Base-by-base conservation (phyloP, 2,113 vertebrate genomes). In the Catharus fuscescens region DNA sequence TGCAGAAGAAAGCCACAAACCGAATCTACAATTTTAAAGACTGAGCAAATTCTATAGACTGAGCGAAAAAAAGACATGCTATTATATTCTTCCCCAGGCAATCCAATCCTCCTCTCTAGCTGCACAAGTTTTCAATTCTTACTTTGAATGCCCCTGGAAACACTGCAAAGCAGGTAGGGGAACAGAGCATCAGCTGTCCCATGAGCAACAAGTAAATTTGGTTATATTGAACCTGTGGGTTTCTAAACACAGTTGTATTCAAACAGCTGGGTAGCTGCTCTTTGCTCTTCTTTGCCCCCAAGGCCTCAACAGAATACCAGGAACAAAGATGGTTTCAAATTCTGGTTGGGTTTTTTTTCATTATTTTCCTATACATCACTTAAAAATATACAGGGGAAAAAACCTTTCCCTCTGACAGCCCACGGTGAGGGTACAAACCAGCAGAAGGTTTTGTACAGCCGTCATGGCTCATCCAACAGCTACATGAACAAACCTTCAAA, bases 381-480 rank as follows among this genome's bases (percentile, higher is more conserved):
- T 78, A 53, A 92, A 88, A 90, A 86, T 3, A 65, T 9, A 31
- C 6, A 38, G 14, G 31, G 23, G 2, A 40, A 42, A 34, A 29
- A n/a, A 9, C 5, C 6, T n/a, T 80, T 52, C 31, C 36, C 62
- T 59, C 50, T 42, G 32, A 70, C 90, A 74, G 45, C 56, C 38
- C 13, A 19, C 0, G 0, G 24, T 6, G 28, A 94, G 18, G 2
- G 4, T 26, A 73, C 9, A 67, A 66, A 72, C 5, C 67, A 31
- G 69, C 42, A 57, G 32, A 31, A 82, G n/a, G 54, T 23, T 96
- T 36, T 28, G 56, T 53, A 31, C 34, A 48, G 84, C 60, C 24
- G 17, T 4, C 0, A 0, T 74, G 10, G 19, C 14, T 80, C 19
- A 3, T 40, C 31, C 80, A 50, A 26, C 48, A 56, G 88, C 60